phyloP scores from a whole-genome alignment of 2,888 invertebrate genomes.

The Onchidella celtica region DNA sequence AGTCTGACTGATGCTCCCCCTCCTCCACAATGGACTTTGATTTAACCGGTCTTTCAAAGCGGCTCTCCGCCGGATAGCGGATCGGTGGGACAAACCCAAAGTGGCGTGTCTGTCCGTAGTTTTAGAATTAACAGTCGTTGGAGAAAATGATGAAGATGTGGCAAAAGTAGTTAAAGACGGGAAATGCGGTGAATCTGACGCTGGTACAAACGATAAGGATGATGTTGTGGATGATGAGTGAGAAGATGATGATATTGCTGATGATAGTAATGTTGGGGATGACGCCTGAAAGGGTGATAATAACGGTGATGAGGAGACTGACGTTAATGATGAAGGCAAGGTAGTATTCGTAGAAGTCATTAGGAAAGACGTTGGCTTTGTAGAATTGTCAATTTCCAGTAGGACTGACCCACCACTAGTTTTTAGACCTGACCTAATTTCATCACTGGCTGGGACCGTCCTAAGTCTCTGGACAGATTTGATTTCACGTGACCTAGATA shows the following conservation, averaged over 20 bases:
- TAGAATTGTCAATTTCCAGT: not conserved
- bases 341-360: not conserved
- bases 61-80: not conserved
- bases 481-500: not conserved
- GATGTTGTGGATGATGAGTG: not conserved
- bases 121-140: not conserved
- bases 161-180: not conserved
- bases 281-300: constrained; percentile 18
- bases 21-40: too few relatives aligned
- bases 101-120: not conserved
- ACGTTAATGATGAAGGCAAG: constrained; percentile 9
- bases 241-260: not conserved
- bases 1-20: too few relatives aligned
- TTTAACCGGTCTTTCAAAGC: not conserved
- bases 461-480: too few relatives aligned
- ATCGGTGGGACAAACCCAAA: not conserved
- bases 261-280: constrained; percentile 20
- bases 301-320: constrained; percentile 17
- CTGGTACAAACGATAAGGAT: not conserved
- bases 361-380: constrained; percentile 2
- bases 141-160: not conserved
- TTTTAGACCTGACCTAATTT: too few relatives aligned
- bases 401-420: too few relatives aligned
- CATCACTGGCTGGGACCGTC: too few relatives aligned
- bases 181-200: not conserved